Evolutionary conservation across 1,140 invertebrate genomes (phyloP), one percentile per base, ranked within the genome.

Genomic region (Drepana arcuata): DNA sequence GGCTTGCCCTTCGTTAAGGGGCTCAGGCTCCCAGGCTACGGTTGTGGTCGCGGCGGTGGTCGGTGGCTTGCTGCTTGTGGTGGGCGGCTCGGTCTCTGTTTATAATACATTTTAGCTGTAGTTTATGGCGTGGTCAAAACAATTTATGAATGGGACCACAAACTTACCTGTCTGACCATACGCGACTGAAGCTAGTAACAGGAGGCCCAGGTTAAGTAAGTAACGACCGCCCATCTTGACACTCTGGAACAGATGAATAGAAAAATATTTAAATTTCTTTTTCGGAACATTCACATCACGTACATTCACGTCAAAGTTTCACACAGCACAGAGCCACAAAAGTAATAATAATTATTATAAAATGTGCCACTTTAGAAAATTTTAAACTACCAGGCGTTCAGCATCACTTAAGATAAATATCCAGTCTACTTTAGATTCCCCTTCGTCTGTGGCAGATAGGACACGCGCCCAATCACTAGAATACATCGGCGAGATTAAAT

Each of bases 1-100:
- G 2, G 86, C 86, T 34, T 86, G 85, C 4, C 84, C 84, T 18
- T 86, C 85, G 14, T 80, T 84, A 71, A 64, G 62, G 46, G 46
- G 80, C 71, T 60, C 81, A 47, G 49, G 51, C 48, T 78, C 74
- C 78, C 72, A 79, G 0, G 61, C 46, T 0, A 54, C 44, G 5
- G 65, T 72, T 3, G 65, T 64, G 1, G 64, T 46, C 0, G 63
- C 35, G 0, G 46, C 25, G 1, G 64, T 60, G 2, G 62, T 58
- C 1, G 59, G 16, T 4, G 69, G 44, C 0, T 57, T 14, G 16
- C 63, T 72, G 2, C 64, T 70, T 1, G 67, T 67, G 2, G 64
- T 64, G 13, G 73, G 69, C 0, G 62, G 47, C 28, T 80, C 75
- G 15, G 75, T 75, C 59, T 80, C 75, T 80, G 45, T 1, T 47